Percentiles rank a stretch among this genome's conserved stretches.
These are phyloP conservation scores for Melipona beecheii DNA, from an alignment of 2,888 invertebrate genomes.

Conservation along the genomic window DNA sequence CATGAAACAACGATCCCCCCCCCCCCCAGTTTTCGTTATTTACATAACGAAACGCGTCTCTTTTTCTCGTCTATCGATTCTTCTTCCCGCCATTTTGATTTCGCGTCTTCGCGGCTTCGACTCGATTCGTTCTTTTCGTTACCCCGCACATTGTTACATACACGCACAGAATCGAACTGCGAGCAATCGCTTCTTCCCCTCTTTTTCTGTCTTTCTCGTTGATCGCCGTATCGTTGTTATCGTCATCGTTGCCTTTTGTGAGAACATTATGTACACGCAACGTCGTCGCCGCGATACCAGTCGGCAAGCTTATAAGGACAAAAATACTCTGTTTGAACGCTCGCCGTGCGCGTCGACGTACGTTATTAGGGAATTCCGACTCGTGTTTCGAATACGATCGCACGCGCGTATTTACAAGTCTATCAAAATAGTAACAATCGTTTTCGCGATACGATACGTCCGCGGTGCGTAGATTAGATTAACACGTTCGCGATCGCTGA, in stretches of 20 bases:
- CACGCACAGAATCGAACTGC: not conserved
- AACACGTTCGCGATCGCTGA: not conserved
- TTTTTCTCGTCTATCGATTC: not conserved
- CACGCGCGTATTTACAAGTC: constrained; percentile 44
- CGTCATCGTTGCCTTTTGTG: constrained; percentile 6
- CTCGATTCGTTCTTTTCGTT: not conserved
- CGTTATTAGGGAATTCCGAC: not conserved
- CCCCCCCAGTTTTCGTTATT: constrained; percentile 22
- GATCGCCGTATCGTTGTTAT: constrained; percentile 32
- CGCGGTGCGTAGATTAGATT: constrained; percentile 16
- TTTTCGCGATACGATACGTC: constrained; percentile 6
- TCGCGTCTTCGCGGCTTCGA: not conserved
- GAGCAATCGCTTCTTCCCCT: not conserved
- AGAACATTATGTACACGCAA: constrained; percentile 30
- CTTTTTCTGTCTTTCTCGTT: not conserved
- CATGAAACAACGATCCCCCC: not conserved
- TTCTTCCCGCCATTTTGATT: not conserved
- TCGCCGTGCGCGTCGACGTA: constrained; percentile 4
- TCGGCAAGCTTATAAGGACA: not conserved
- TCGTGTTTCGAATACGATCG: not conserved
- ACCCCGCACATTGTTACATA: not conserved
- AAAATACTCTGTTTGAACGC: constrained; percentile 36
- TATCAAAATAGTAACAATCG: constrained; percentile 55
- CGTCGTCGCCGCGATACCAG: not conserved
- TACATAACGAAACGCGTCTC: not conserved